Evolutionary conservation across 2,113 vertebrate genomes (phyloP), one percentile per base, ranked within the genome.

Genomic region (Cisticola juncidis): DNA sequence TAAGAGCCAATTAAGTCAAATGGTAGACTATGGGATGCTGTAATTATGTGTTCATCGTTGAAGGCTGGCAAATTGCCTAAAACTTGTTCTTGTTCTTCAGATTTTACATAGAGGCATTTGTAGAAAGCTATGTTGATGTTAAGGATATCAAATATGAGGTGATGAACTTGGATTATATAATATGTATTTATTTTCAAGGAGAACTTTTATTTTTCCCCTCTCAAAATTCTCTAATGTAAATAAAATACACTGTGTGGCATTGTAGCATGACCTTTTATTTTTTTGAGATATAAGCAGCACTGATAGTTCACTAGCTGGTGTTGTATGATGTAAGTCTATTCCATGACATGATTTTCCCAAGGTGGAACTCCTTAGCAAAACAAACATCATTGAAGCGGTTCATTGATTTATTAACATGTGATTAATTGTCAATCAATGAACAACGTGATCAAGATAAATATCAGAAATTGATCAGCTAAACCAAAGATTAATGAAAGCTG

Each of bases 1-100:
- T 94, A 95, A 54, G 29, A 85, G 9, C 9, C 65, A 82, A 81
- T 93, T 94, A 90, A 93, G 29, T 93, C 47, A 79, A 70, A 33
- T 54, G 35, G 28, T 62, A 54, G 70, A 58, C 65, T 85, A 61
- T 66, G 28, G 38, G 8, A 84, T 79, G 64, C 47, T 81, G 13
- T 58, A 92, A 90, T 92, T 81, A 66, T 26, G 6, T 79, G 29
- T 71, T 92, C 70, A 78, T 78, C 0, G 0, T 20, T 66, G 28
- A 91, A 91, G 12, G 10, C 12, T 87, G 74, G 51, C 21, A 79
- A 92, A 47, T 66, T 56, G 56, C 29, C 31, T 47, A 25, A 81
- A 79, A 45, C 15, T 81, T 62, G 5, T 73, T 81, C 44, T 64
- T 69, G 21, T 61, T 84, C 45, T 65, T 77, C 54, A 36, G 26